Evolutionary conservation across 2,113 vertebrate species (phyloP).

Genomic region (Panthera leo): DNA sequence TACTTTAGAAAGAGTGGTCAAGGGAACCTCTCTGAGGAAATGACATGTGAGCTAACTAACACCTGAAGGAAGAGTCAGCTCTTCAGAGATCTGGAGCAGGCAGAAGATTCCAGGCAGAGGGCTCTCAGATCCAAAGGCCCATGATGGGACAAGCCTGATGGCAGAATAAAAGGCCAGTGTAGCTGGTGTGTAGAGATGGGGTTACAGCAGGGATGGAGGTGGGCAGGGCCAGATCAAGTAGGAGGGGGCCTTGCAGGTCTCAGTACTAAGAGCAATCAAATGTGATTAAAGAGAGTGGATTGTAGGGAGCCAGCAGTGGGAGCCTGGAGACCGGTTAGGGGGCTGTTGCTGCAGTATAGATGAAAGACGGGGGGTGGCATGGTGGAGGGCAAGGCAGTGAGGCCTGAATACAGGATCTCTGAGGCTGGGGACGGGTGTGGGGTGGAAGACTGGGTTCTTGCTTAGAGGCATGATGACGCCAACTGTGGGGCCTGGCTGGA

Average conservation of each 20-base stretch:
- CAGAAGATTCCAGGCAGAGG: background rate
- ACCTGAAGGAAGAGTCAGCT: background rate
- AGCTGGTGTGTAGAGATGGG: background rate
- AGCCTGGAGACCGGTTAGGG: background rate
- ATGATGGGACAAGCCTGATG: background rate
- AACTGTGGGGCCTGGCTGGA: background rate
- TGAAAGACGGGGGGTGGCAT: background rate
- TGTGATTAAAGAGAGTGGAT: background rate
- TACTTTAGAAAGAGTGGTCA: background rate
- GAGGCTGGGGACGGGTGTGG: background rate
- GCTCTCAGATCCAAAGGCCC: background rate
- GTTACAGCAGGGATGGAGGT: background rate
- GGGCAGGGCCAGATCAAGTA: background rate
- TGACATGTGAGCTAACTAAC: background rate
- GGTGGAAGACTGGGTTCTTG: background rate
- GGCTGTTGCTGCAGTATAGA: background rate
- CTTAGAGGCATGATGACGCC: background rate
- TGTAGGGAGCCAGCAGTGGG: background rate
- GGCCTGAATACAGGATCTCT: background rate
- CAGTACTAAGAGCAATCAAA: background rate
- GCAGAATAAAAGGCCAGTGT: background rate
- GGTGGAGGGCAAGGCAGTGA: background rate
- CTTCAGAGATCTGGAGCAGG: background rate
- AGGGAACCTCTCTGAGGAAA: background rate
- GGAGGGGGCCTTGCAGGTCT: background rate